Evolutionary conservation across 2,888 invertebrate species (phyloP).

Genomic region (Thereva unica): DNA sequence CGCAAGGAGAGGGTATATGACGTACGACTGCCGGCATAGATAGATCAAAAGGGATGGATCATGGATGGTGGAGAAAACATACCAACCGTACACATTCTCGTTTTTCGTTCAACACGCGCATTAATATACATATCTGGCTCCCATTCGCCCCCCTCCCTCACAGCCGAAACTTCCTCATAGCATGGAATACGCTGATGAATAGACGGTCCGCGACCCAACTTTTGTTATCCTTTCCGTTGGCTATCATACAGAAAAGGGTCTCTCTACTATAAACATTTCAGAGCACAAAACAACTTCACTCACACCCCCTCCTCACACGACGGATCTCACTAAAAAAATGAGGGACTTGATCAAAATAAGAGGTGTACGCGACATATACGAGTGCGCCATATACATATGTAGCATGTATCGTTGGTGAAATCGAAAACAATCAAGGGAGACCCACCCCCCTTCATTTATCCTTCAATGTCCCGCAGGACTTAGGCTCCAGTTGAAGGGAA

Average conservation of each 20-base stretch:
- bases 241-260: conserved; percentile 21
- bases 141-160: not conserved
- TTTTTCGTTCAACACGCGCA: not conserved
- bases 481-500: conserved; percentile 16
- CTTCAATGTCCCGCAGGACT: conserved; percentile 24
- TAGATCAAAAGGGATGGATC: conserved; percentile 32
- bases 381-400: conserved; percentile 1
- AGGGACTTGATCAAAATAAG: conserved; percentile 21
- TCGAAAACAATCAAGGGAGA: conserved; percentile 34
- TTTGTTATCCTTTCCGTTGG: conserved; percentile 33
- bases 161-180: too few species aligned
- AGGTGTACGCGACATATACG: conserved; percentile 10
- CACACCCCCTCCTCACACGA: not conserved
- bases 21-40: conserved; percentile 10
- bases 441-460: conserved; percentile 18
- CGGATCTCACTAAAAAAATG: not conserved
- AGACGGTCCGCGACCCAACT: conserved; percentile 29
- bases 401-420: conserved; percentile 19
- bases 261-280: conserved; percentile 28
- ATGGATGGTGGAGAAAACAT: not conserved
- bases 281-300: conserved; percentile 19
- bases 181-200: conserved; percentile 10
- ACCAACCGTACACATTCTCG: conserved; percentile 6
- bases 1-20: conserved; percentile 7
- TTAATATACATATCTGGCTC: not conserved